A percentile compares a stretch with the other conserved stretches of the same genome.
phyloP scores from a whole-genome alignment of 2,113 vertebrate genomes.

The Anarhynchus alexandrinus region DNA sequence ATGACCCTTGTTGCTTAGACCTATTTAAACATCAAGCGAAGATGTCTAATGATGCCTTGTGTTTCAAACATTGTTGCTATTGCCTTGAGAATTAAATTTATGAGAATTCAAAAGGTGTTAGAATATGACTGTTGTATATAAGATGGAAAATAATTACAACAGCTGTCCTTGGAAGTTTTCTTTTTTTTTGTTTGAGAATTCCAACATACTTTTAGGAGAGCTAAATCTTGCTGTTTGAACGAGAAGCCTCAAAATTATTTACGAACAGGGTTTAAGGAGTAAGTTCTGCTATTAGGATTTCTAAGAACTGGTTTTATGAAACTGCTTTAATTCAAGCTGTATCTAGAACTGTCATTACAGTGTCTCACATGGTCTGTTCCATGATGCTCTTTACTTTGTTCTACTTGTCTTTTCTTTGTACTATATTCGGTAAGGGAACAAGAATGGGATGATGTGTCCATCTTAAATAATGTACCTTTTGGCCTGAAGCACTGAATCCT shows the following conservation, averaged over 20 bases:
- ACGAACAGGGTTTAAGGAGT: background rate
- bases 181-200: background rate
- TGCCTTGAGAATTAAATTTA: background rate
- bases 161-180: background rate
- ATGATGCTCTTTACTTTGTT: slow-evolving; percentile 7
- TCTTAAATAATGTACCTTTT: slow-evolving; percentile 12
- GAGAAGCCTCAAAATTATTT: background rate
- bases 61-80: background rate
- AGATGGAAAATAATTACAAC: background rate
- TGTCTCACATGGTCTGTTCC: background rate
- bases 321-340: background rate
- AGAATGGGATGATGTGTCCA: background rate
- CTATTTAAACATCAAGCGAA: background rate
- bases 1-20: background rate
- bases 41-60: background rate
- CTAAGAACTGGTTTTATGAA: background rate
- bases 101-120: background rate
- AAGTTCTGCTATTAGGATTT: background rate
- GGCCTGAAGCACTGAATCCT: background rate
- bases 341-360: background rate
- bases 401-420: background rate
- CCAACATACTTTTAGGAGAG: background rate
- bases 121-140: background rate
- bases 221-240: background rate
- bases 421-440: slow-evolving; percentile 16